A percentile compares a stretch with the other conserved stretches of the same genome.
phyloP scores from a whole-genome alignment of 2,888 invertebrate genomes.

The Doris montereyensis region DNA sequence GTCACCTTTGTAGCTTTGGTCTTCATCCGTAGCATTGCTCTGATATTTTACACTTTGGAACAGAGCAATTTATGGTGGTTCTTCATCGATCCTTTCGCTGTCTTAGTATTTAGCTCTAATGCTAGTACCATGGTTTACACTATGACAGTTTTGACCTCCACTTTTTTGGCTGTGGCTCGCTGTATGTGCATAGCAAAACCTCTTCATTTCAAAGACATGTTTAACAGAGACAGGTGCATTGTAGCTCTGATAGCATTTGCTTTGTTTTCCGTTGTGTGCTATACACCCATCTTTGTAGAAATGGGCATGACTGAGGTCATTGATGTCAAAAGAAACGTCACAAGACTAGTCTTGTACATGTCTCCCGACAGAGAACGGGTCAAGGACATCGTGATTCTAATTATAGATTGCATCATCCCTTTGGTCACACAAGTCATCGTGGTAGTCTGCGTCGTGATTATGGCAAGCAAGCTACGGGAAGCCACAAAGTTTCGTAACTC shows the following conservation, averaged over 20 bases:
- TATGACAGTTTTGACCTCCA: constrained; percentile 19
- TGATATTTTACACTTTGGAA: not conserved
- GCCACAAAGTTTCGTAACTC: constrained; percentile 23
- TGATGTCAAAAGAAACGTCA: not conserved
- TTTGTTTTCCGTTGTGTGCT: not conserved
- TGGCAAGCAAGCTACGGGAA: constrained; percentile 14
- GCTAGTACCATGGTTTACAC: constrained; percentile 2
- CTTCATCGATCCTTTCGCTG: not conserved
- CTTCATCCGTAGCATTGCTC: not conserved
- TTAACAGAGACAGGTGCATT: not conserved
- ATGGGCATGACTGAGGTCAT: constrained; percentile 14
- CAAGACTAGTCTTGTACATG: not conserved
- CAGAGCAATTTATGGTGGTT: not conserved
- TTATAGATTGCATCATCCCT: constrained; percentile 4
- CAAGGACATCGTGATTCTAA: constrained; percentile 12
- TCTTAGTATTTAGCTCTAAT: constrained; percentile 17
- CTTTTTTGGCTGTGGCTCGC: constrained; percentile 24
- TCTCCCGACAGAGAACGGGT: constrained; percentile 8
- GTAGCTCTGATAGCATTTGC: not conserved
- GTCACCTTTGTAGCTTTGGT: not conserved
- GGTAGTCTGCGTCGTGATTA: constrained; percentile 13
- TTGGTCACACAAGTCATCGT: constrained; percentile 4
- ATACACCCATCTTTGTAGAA: not conserved
- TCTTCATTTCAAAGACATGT: constrained; percentile 10
- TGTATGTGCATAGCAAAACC: constrained; percentile 31